These are phyloP conservation scores for Parapsyche elsis DNA, from an alignment of 1,140 invertebrate genomes.

Conservation along the genomic window DNA sequence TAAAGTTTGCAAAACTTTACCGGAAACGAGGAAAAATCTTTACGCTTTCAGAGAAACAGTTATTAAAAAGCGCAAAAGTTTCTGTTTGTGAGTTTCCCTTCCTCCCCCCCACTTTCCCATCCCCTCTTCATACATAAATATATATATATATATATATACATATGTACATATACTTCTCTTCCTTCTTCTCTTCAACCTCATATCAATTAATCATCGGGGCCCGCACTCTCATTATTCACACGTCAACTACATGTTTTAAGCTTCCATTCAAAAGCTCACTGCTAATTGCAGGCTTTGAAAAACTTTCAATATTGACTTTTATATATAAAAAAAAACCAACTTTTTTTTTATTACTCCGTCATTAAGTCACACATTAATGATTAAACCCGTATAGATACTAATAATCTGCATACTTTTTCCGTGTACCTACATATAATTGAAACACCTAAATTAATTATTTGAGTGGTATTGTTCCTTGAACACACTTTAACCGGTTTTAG, in stretches of 20 bases:
- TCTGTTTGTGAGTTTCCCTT: neutral
- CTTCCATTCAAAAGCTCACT: neutral
- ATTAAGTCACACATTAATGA: too few relatives aligned
- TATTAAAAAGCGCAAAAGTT: constrained; percentile 8
- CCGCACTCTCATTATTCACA: constrained; percentile 25
- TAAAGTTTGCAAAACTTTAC: neutral
- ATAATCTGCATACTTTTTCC: too few relatives aligned
- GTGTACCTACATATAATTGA: too few relatives aligned
- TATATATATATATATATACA: neutral
- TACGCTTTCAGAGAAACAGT: too few relatives aligned
- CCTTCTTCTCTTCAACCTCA: neutral
- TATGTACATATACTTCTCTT: neutral
- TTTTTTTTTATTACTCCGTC: too few relatives aligned
- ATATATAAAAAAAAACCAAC: too few relatives aligned
- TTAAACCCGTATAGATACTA: too few relatives aligned
- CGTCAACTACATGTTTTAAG: neutral
- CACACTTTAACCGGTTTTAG: too few relatives aligned
- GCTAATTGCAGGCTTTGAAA: neutral
- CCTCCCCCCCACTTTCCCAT: neutral
- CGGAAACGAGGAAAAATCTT: too few relatives aligned
- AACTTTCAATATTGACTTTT: too few relatives aligned
- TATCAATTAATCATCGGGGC: constrained; percentile 21
- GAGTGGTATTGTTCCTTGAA: too few relatives aligned
- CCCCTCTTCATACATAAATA: neutral
- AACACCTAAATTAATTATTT: too few relatives aligned